phyloP scores from a whole-genome alignment of 2,113 vertebrate species.

The Numida meleagris region DNA sequence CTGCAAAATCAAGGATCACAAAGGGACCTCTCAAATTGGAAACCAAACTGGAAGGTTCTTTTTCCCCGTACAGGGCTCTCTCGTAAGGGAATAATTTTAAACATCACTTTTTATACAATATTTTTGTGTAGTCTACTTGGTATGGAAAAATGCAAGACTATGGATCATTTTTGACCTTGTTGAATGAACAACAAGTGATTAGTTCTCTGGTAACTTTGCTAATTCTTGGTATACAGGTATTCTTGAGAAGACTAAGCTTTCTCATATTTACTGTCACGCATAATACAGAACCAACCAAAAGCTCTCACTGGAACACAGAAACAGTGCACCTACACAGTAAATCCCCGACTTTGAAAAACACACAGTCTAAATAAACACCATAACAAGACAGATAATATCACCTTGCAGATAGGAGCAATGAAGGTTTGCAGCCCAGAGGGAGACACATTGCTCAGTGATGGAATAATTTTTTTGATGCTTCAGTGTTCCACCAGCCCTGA shows the following conservation, averaged over 20 bases:
- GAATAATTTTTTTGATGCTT: not conserved
- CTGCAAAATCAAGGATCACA: conserved; percentile 25
- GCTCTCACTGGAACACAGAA: not conserved
- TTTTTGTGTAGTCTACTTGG: not conserved
- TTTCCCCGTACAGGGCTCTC: not conserved
- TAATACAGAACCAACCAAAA: not conserved
- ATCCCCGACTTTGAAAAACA: not conserved
- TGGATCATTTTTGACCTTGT: conserved; percentile 6
- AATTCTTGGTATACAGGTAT: not conserved
- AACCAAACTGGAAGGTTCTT: conserved; percentile 11
- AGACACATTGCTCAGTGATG: rapidly evolving
- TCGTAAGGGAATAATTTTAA: not conserved
- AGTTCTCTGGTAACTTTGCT: not conserved
- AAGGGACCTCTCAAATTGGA: conserved; percentile 19
- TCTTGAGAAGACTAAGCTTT: not conserved
- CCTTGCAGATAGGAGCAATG: not conserved
- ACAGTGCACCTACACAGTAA: not conserved
- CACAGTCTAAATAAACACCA: not conserved
- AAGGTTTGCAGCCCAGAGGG: not conserved
- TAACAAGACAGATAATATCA: not conserved
- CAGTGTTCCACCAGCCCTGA: not conserved
- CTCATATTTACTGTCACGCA: not conserved
- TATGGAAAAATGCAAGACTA: not conserved
- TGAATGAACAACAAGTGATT: not conserved
- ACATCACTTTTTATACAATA: not conserved